phyloP scores from a whole-genome alignment of 2,888 invertebrate species.

The Pyrocoelia pectoralis region DNA sequence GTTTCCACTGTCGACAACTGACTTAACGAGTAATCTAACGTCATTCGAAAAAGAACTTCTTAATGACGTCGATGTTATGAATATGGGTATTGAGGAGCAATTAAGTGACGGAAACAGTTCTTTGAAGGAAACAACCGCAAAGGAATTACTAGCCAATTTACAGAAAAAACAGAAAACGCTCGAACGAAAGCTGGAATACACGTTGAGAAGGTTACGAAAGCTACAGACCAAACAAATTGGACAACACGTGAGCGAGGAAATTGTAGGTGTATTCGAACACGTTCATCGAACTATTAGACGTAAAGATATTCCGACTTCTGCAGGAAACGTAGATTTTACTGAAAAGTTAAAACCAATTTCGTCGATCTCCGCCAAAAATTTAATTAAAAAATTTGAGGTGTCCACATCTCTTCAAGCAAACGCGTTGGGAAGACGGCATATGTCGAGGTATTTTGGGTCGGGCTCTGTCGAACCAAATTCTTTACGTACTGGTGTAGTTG shows the following conservation, averaged over 20 bases:
- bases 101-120: slow-evolving; percentile 58
- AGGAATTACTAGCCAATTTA: slow-evolving; percentile 64
- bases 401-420: slow-evolving; percentile 58
- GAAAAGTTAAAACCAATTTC: slow-evolving; percentile 60
- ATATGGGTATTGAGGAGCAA: slow-evolving; percentile 60
- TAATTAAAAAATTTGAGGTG: slow-evolving; percentile 65
- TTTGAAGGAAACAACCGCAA: slow-evolving; percentile 57
- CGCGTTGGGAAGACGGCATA: slow-evolving; percentile 51
- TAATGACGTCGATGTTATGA: slow-evolving; percentile 64
- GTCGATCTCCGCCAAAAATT: slow-evolving; percentile 64
- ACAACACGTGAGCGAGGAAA: slow-evolving; percentile 80
- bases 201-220: slow-evolving; percentile 77
- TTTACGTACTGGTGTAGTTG: slow-evolving; percentile 45
- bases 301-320: slow-evolving; percentile 39
- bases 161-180: slow-evolving; percentile 59
- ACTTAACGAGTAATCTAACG: slow-evolving; percentile 50
- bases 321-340: slow-evolving; percentile 25
- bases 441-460: slow-evolving; percentile 64
- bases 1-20: slow-evolving; percentile 52
- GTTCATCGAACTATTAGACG: slow-evolving; percentile 66
- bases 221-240: slow-evolving; percentile 79
- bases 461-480: slow-evolving; percentile 56
- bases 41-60: slow-evolving; percentile 57
- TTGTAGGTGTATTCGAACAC: slow-evolving; percentile 77
- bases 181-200: slow-evolving; percentile 74